These are phyloP conservation scores for Trochalopteron elliotii DNA, from an alignment of 2,113 vertebrate species.

Conservation along the genomic window DNA sequence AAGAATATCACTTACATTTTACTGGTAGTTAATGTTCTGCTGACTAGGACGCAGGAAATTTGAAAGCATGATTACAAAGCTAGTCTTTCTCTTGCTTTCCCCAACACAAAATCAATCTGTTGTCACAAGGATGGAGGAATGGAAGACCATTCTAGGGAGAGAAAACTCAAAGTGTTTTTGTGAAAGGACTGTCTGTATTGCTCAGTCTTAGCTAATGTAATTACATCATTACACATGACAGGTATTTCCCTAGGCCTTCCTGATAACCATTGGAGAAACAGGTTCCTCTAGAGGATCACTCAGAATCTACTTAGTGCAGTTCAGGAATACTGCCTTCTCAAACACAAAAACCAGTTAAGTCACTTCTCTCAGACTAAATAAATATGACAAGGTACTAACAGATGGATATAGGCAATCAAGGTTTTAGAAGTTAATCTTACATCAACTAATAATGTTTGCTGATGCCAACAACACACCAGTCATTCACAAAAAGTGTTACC, in stretches of 20 bases:
- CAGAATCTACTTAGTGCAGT: neutral
- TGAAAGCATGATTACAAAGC: neutral
- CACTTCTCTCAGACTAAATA: neutral
- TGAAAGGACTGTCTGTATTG: neutral
- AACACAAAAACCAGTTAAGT: neutral
- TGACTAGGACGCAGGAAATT: neutral
- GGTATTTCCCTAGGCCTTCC: neutral
- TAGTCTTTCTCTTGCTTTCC: neutral
- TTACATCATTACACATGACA: neutral
- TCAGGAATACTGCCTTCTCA: neutral
- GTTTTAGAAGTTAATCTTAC: neutral
- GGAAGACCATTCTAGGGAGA: neutral
- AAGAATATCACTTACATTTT: neutral
- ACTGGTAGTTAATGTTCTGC: neutral
- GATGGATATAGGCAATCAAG: neutral
- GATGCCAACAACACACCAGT: neutral
- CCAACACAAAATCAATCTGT: neutral
- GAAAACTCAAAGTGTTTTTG: neutral
- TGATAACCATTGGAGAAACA: neutral
- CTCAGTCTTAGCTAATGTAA: rapidly evolving
- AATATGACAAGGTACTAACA: neutral
- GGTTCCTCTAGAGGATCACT: neutral
- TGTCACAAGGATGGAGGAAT: neutral
- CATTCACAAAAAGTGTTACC: neutral
- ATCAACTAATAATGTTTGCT: neutral